Evolutionary conservation across 2,797 vertebrate genomes (phyloP).

Genomic region (Crenichthys baileyi): DNA sequence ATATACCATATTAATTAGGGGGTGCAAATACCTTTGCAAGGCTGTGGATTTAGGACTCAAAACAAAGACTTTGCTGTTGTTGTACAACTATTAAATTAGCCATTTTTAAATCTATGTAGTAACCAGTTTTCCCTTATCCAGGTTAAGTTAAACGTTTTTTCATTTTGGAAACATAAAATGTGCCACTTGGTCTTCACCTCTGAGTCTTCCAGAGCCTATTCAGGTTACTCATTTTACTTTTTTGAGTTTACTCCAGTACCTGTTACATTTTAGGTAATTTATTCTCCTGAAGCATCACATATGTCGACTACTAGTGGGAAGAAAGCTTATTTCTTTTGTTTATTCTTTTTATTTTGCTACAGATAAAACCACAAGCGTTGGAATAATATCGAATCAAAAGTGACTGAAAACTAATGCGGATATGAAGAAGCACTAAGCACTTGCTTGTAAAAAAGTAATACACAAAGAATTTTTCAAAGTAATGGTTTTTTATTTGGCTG

Average conservation of each 20-base stretch:
- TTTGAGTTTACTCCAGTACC: not conserved
- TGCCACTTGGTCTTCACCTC: not conserved
- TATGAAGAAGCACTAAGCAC: not conserved
- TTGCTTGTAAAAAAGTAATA: not conserved
- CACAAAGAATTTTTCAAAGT: not conserved
- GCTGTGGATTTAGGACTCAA: no score
- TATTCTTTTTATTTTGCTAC: not conserved
- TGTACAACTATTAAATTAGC: not conserved
- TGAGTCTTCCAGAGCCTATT: not conserved
- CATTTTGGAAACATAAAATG: not conserved
- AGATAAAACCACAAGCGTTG: not conserved
- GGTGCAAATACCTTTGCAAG: no score
- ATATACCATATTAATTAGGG: not conserved
- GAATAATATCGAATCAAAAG: not conserved
- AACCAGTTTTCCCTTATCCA: not conserved
- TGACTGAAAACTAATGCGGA: not conserved
- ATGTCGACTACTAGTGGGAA: not conserved
- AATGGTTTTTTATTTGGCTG: slow-evolving; percentile 33
- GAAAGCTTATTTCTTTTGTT: not conserved
- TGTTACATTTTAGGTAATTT: not conserved
- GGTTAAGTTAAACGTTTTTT: not conserved
- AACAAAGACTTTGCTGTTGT: not conserved
- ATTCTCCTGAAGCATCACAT: not conserved
- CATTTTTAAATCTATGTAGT: no score
- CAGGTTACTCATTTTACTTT: not conserved